Conservation (phyloP, 2,113 vertebrate genomes). For the Physeter macrocephalus region DNA sequence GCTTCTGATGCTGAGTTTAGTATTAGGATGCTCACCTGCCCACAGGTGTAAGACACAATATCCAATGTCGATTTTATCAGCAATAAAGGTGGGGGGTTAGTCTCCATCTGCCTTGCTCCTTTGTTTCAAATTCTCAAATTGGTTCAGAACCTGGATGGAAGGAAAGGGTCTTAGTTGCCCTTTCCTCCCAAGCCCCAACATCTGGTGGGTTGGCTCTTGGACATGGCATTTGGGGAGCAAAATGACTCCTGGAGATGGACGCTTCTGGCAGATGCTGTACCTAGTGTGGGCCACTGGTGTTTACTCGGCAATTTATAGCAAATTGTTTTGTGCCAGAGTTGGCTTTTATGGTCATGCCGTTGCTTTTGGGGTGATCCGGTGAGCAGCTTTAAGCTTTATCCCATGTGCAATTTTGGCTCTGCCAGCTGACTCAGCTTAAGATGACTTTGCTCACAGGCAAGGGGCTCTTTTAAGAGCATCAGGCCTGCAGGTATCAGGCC, state of each 20-base stretch:
- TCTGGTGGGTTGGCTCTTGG: neutral
- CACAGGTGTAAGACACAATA: neutral
- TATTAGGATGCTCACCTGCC: neutral
- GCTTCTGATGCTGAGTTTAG: neutral
- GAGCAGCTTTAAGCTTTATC: neutral
- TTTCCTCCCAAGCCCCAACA: neutral
- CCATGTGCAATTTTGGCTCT: neutral
- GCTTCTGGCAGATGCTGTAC: neutral
- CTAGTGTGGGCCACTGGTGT: neutral
- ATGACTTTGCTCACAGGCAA: neutral
- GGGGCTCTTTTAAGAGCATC: neutral
- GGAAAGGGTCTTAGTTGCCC: neutral
- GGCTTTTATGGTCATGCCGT: neutral
- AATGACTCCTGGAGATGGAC: neutral
- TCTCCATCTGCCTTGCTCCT: neutral
- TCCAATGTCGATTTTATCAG: neutral
- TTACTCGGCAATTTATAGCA: neutral
- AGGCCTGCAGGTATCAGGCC: too few species aligned
- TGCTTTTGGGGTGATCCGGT: neutral
- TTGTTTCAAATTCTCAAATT: neutral
- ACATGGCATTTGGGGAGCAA: neutral
- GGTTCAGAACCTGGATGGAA: neutral
- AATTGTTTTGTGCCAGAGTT: neutral
- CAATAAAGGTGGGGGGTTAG: too few species aligned
- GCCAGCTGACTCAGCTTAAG: neutral